Evolutionary conservation across 2,888 invertebrate genomes (phyloP).

Genomic region (Pammene aurita): DNA sequence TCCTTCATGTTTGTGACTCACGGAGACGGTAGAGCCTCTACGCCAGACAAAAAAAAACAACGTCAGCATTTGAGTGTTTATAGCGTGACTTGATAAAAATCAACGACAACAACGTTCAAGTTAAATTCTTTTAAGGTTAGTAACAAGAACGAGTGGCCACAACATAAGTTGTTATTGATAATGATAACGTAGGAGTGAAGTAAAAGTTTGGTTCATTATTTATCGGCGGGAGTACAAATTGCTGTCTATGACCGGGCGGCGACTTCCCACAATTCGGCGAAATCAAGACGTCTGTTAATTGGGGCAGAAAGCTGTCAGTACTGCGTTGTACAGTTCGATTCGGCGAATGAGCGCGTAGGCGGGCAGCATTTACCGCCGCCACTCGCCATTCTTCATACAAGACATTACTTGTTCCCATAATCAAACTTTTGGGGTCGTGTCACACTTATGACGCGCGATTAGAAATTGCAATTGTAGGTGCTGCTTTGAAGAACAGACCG

Average conservation of each 20-base stretch:
- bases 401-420: conserved; percentile 79
- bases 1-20: conserved; percentile 78
- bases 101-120: conserved; percentile 24
- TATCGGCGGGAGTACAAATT: conserved; percentile 17
- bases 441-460: conserved; percentile 76
- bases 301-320: conserved; percentile 71
- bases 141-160: conserved; percentile 17
- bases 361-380: conserved; percentile 61
- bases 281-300: conserved; percentile 60
- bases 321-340: conserved; percentile 72
- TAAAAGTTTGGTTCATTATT: conserved; percentile 24
- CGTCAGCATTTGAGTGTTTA: conserved; percentile 47
- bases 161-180: conserved; percentile 13
- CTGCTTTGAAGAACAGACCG: conserved; percentile 63
- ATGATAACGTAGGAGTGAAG: conserved; percentile 30
- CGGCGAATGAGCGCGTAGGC: conserved; percentile 77
- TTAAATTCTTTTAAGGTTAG: conserved; percentile 36
- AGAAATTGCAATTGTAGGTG: conserved; percentile 75
- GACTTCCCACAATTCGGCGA: conserved; percentile 38
- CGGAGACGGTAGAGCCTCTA: conserved; percentile 59
- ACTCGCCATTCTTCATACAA: conserved; percentile 74
- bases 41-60: conserved; percentile 65
- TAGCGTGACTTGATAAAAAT: conserved; percentile 38
- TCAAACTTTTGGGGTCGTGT: conserved; percentile 79
- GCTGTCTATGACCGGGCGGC: conserved; percentile 27